Percentiles rank a stretch among this genome's conserved stretches.
These are phyloP conservation scores for Epicampocera succincta DNA, from an alignment of 2,888 invertebrate genomes.

Conservation along the genomic window DNA sequence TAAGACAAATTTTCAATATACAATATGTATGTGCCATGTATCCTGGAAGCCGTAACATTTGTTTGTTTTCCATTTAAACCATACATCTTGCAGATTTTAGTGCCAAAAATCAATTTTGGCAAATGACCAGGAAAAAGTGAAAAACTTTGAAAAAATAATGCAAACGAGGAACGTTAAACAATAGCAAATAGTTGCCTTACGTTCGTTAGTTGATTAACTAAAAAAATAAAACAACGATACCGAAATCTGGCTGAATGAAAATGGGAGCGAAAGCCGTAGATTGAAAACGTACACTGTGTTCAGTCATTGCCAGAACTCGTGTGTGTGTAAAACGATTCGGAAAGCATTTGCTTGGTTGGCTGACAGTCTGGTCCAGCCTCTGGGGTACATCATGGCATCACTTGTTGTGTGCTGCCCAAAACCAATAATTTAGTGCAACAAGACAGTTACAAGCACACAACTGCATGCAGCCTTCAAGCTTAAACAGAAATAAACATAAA, in stretches of 20 bases:
- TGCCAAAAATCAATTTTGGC: slow-evolving; percentile 76
- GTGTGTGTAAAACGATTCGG: slow-evolving; percentile 42
- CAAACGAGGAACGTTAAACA: slow-evolving; percentile 47
- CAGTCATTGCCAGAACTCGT: slow-evolving; percentile 32
- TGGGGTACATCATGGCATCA: slow-evolving; percentile 64
- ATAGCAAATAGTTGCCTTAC: slow-evolving; percentile 39
- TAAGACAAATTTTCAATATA: slow-evolving; percentile 30
- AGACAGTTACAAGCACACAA: slow-evolving; percentile 17
- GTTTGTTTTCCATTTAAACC: slow-evolving; percentile 66
- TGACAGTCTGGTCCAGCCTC: slow-evolving; percentile 64
- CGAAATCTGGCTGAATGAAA: slow-evolving; percentile 23
- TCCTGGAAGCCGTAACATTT: slow-evolving; percentile 57
- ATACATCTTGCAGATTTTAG: slow-evolving; percentile 67
- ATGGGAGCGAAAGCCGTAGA: slow-evolving; percentile 5
- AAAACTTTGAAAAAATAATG: slow-evolving; percentile 39
- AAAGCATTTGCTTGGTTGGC: slow-evolving; percentile 55
- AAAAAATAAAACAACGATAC: slow-evolving; percentile 42
- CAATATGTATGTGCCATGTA: slow-evolving; percentile 26
- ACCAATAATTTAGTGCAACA: slow-evolving; percentile 59
- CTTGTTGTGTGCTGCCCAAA: slow-evolving; percentile 67
- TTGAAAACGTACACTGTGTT: neutral
- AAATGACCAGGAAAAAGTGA: slow-evolving; percentile 73
- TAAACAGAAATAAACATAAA: neutral
- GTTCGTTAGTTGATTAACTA: slow-evolving; percentile 64
- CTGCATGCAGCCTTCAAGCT: slow-evolving; percentile 7